Evolutionary conservation across 2,797 vertebrate species (phyloP), one percentile per base, ranked within the genome.

Genomic region (Phalanger gymnotis): DNA sequence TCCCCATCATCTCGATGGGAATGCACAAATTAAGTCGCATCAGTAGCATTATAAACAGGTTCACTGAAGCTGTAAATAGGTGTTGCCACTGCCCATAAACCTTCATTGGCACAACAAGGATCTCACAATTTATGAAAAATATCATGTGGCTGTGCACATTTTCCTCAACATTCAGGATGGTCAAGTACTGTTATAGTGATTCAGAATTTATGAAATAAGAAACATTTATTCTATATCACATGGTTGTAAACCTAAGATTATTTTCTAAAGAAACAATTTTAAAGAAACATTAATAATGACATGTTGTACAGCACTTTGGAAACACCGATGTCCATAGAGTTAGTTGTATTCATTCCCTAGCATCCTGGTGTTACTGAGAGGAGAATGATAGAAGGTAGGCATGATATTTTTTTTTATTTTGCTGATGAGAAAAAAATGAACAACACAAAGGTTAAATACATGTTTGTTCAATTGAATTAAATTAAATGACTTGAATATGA

Each of bases 61-160:
- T 98, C 97, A 96, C 92, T 91, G 96, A 96, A 94, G 81, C 94
- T 97, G 96, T 98, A 98, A 98, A 98, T 97, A 97, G 91, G 96
- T 96, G 97, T 97, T 97, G 93, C 57, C 90, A 53, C 96, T 95
- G 95, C n/a, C 57, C 52, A 94, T 98, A 96, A 98, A 98, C 94
- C 93, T 98, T 96, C 94, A 93, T 57, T 98, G 97, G 91, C 94
- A 96, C 97, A 97, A 96, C 94, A 98, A 98, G 96, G 91, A 95
- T 95, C 58, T 97, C 94, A 30, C 91, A 55, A 97, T 96, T 96
- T 95, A 96, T 97, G 94, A 96, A 97, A 95, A 92, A 90, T 90
- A 93, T 47, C 31, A 47, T 90, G 90, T 57, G 94, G 55, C 90
- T 94, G 90, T 10, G 5, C 91, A 95, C 92, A 81, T 97, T 97